Conservation (phyloP, 2,113 vertebrate genomes). For the Platichthys flesus region DNA sequence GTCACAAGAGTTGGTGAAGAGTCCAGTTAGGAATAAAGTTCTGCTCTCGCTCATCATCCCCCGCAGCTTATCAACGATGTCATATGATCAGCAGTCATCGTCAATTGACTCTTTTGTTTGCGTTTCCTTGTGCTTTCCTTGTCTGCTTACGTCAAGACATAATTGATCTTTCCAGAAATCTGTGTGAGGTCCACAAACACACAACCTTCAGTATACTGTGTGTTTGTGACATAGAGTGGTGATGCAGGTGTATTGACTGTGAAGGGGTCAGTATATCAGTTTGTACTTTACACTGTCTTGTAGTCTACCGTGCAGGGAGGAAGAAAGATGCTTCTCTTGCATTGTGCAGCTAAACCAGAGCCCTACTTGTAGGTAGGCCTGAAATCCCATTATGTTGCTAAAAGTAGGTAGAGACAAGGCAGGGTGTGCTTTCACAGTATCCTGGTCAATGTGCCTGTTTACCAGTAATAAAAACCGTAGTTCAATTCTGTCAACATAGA, state of each 20-base stretch:
- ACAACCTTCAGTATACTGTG: no score
- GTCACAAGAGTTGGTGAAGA: conserved; percentile 27
- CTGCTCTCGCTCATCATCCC: neutral
- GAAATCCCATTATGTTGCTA: conserved; percentile 20
- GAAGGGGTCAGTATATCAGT: no score
- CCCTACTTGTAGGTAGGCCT: neutral
- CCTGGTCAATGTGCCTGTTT: neutral
- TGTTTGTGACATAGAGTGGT: no score
- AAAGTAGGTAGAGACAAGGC: conserved; percentile 11
- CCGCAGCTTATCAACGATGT: conserved; percentile 1
- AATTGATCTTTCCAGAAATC: neutral
- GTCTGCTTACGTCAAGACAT: neutral
- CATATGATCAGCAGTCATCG: conserved; percentile 17
- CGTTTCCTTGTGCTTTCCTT: neutral
- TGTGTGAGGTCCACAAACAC: no score
- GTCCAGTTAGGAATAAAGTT: conserved; percentile 4
- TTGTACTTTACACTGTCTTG: neutral
- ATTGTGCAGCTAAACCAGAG: neutral
- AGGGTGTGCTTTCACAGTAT: neutral
- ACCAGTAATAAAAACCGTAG: neutral
- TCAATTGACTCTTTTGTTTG: neutral
- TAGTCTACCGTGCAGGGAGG: neutral
- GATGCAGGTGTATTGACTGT: no score
- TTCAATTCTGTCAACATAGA: neutral
- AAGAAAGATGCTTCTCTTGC: neutral